Evolutionary conservation across 2,888 invertebrate genomes (phyloP).

Genomic region (Strigamia crassipes): DNA sequence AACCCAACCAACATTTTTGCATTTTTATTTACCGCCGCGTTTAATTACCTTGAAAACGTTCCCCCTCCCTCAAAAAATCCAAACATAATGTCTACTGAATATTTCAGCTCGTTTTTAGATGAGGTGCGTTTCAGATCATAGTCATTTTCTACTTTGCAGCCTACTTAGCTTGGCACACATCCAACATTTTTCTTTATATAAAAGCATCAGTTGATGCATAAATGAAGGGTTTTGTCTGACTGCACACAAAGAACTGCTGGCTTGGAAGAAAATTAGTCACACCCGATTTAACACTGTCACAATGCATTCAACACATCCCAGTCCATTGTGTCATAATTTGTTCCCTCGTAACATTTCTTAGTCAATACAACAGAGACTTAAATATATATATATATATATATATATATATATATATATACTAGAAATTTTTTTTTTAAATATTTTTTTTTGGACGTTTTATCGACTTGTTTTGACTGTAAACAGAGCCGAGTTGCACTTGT

Average conservation of each 20-base stretch:
- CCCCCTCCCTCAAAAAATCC: neutral
- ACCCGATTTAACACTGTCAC: constrained; percentile 16
- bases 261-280: constrained; percentile 21
- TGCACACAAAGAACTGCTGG: constrained; percentile 16
- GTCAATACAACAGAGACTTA: neutral
- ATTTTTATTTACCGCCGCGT: neutral
- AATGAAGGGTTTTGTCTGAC: constrained; percentile 21
- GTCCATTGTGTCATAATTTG: constrained; percentile 21
- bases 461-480: constrained; percentile 13
- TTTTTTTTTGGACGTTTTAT: neutral
- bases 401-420: no score
- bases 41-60: neutral
- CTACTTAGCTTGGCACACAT: neutral
- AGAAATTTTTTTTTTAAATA: neutral
- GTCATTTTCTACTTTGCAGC: constrained; percentile 8
- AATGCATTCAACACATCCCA: constrained; percentile 21
- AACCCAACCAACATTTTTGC: neutral
- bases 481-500: neutral
- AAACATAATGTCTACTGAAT: neutral
- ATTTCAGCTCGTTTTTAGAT: neutral
- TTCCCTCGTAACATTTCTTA: constrained; percentile 8
- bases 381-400: neutral
- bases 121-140: neutral
- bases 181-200: constrained; percentile 10
- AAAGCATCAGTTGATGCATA: constrained; percentile 16